These are phyloP conservation scores for Parotocinclus haroldoi DNA, from an alignment of 2,797 vertebrate species.

Conservation along the genomic window DNA sequence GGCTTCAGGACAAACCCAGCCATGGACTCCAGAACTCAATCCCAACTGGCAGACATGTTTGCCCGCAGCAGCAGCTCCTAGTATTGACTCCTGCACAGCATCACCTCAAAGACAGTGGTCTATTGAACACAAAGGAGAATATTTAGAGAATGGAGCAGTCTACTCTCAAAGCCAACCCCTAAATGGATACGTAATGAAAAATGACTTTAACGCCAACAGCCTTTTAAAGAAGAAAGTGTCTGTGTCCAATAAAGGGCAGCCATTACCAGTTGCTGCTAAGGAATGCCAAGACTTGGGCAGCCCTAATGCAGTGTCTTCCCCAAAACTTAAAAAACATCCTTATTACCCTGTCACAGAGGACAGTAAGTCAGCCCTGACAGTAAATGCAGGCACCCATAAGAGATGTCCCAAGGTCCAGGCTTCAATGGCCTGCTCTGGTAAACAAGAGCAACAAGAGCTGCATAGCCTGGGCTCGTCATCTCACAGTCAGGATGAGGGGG, in stretches of 20 bases:
- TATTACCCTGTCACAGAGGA: slow-evolving; percentile 54
- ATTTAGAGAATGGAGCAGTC: slow-evolving; percentile 62
- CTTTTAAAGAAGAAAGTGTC: slow-evolving; percentile 56
- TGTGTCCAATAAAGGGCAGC: slow-evolving; percentile 51
- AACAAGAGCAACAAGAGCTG: slow-evolving; percentile 69
- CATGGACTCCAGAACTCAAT: slow-evolving; percentile 65
- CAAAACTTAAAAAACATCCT: slow-evolving; percentile 65
- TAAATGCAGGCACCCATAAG: slow-evolving; percentile 65
- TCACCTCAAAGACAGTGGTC: slow-evolving; percentile 69
- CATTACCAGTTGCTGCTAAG: slow-evolving; percentile 30
- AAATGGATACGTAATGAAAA: slow-evolving; percentile 34
- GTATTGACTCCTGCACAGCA: slow-evolving; percentile 58
- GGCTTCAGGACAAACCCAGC: slow-evolving; percentile 51
- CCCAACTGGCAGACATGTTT: slow-evolving; percentile 60
- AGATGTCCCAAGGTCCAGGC: slow-evolving; percentile 50
- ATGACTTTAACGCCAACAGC: slow-evolving; percentile 67
- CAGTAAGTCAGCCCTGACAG: slow-evolving; percentile 60
- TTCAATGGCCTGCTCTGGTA: slow-evolving; percentile 4
- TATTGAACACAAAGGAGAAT: slow-evolving; percentile 66
- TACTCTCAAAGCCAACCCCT: slow-evolving; percentile 32
- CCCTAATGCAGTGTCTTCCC: slow-evolving; percentile 52
- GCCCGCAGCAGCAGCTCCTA: slow-evolving; percentile 45
- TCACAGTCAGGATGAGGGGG: slow-evolving; percentile 75
- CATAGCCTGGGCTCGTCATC: slow-evolving; percentile 77
- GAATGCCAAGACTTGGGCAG: slow-evolving; percentile 56